A percentile compares a stretch with the other conserved stretches of the same genome.
phyloP scores from a whole-genome alignment of 1,140 invertebrate genomes.

The Drosophila varians region DNA sequence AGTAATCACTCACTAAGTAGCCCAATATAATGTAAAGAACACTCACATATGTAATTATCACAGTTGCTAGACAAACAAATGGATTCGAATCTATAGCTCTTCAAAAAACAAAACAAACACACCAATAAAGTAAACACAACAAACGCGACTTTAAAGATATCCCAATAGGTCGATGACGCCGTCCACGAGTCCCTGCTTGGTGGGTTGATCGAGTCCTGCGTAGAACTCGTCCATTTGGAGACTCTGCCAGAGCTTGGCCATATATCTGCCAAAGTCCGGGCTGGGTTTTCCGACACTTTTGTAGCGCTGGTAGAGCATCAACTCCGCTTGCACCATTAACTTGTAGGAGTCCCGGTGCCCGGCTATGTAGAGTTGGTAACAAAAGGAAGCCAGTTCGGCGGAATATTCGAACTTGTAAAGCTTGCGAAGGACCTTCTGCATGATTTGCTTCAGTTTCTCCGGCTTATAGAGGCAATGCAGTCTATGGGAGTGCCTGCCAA shows the following conservation, averaged over 20 bases:
- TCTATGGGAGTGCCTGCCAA: conserved; percentile 15
- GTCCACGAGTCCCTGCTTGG: conserved; percentile 10
- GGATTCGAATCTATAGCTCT: conserved; percentile 12
- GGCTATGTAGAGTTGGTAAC: conserved; percentile 20
- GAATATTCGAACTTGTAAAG: not conserved
- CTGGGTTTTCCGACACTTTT: not conserved
- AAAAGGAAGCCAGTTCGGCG: conserved; percentile 1
- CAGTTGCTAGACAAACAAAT: conserved; percentile 43
- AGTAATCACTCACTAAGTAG: conserved; percentile 41
- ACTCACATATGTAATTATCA: conserved; percentile 56
- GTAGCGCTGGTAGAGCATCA: conserved; percentile 28
- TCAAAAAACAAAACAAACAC: conserved; percentile 12
- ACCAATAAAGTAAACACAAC: conserved; percentile 65
- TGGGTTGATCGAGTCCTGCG: not conserved
- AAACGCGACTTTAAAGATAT: conserved; percentile 13
- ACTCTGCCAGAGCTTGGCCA: conserved; percentile 45
- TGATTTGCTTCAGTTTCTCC: conserved; percentile 3
- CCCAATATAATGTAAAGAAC: conserved; percentile 49
- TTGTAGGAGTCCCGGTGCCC: conserved; percentile 29
- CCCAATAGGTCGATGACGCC: conserved; percentile 29
- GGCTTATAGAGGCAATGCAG: conserved; percentile 28
- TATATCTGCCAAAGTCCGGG: conserved; percentile 10
- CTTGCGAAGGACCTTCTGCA: conserved; percentile 6
- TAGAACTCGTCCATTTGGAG: conserved; percentile 31
- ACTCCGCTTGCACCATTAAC: conserved; percentile 23